Base-by-base conservation (phyloP, 2,888 invertebrate species). In the Machimus atricapillus region DNA sequence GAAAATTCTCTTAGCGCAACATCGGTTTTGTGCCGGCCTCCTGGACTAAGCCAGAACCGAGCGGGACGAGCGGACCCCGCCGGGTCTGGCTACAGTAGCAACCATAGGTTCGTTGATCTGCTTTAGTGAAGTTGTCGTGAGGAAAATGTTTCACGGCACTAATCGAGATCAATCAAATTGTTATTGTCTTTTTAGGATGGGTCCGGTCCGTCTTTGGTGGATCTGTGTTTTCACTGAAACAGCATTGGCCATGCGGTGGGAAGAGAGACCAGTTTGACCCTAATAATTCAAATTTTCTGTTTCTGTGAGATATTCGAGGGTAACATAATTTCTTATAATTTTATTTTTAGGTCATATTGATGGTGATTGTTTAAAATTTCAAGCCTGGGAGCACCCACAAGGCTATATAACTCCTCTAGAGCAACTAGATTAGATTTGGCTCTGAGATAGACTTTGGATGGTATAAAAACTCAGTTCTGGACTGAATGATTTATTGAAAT, bases 1-100 rank as follows among this genome's bases (percentile, higher is more conserved):
- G 58, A 73, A 81, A 83, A 83, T 83, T 83, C 83, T 66, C 66
- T 83, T 83, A 83, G 83, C 78, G 37, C 78, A 43, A 78, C 78
- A 78, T 78, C 23, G 23, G 40, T 43, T 43, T 40, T 7, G 34
- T 7, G 34, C 14, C 40, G 23, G 12, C 43, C 14, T 46, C 12
- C 23, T 19, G 27, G 66, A 23, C 23, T 9, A 19, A 12, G n/a
- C n/a, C 19, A 7, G 56, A 16, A 19, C 1, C 34, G 27, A 66
- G 58, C 58, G 58, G 23, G 12, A 7, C 40, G 40, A 37, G n/a
- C 43, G 43, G 23, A 19, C 77, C 77, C 19, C 58, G n/a, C n/a
- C 66, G 8, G 27, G 12, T n/a, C 23, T 19, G 23, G 37, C 43
- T 78, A 43, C 78, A 43, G 78, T 78, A 78, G 78, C 78, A 27